These are phyloP conservation scores for Rhinolophus sinicus DNA, from an alignment of 2,113 vertebrate genomes.

Conservation along the genomic window DNA sequence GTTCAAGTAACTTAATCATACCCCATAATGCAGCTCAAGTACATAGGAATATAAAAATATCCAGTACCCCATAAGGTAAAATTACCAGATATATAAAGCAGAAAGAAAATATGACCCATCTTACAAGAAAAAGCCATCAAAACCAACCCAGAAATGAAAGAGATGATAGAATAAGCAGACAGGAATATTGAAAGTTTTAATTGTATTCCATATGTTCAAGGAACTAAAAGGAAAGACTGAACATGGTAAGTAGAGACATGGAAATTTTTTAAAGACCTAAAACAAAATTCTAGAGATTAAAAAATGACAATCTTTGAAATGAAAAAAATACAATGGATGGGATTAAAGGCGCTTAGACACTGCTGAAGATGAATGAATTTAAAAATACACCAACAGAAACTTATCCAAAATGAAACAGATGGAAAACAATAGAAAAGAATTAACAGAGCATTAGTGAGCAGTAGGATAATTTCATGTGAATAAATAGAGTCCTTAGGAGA, in stretches of 20 bases:
- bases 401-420: not conserved
- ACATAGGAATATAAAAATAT: not conserved
- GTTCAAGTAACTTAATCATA: not conserved
- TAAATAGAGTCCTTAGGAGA: not conserved
- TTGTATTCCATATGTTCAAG: not conserved
- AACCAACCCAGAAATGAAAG: no score
- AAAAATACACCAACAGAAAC: not conserved
- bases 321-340: slow-evolving; percentile 27
- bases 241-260: not conserved
- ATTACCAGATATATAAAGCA: no score
- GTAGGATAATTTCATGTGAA: not conserved
- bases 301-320: not conserved
- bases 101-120: no score
- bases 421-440: not conserved
- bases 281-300: not conserved
- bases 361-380: not conserved
- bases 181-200: not conserved
- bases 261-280: not conserved
- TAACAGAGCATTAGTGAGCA: not conserved
- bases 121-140: no score
- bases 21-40: not conserved
- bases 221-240: not conserved
- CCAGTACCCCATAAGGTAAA: no score
- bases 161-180: no score
- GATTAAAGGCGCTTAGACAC: not conserved